These are phyloP conservation scores for Pseudopipra pipra DNA, from an alignment of 2,113 vertebrate genomes.

Conservation along the genomic window DNA sequence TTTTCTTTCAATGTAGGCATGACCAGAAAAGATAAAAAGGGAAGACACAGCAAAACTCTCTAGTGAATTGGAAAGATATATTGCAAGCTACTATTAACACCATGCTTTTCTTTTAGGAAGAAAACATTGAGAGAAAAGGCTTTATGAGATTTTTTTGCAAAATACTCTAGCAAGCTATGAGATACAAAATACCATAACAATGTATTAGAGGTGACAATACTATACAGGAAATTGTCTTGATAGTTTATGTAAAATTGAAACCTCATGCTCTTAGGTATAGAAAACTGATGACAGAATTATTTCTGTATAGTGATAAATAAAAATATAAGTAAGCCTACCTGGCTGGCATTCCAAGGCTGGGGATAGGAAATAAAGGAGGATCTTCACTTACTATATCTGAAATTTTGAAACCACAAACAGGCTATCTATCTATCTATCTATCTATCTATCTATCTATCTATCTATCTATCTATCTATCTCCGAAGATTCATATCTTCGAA, in stretches of 20 bases:
- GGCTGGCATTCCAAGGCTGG: neutral
- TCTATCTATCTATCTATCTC: neutral
- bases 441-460: neutral
- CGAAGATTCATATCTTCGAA: no score
- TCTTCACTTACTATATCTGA: neutral
- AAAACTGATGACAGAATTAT: neutral
- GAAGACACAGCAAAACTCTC: neutral
- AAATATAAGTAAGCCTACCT: neutral
- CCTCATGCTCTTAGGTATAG: neutral
- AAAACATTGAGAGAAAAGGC: neutral
- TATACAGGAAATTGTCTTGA: neutral
- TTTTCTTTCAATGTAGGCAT: neutral
- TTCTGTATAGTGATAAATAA: neutral
- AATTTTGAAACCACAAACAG: neutral
- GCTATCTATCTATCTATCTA: neutral
- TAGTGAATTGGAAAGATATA: neutral
- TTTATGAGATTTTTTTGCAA: neutral
- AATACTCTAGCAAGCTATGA: neutral
- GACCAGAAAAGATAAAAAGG: neutral
- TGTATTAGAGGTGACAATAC: neutral
- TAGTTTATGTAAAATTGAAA: neutral
- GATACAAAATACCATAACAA: neutral
- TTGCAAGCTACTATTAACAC: neutral
- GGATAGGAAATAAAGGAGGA: neutral
- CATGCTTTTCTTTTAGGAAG: neutral